phyloP scores from a whole-genome alignment of 2,888 invertebrate species.

The Podabrus alpinus region DNA sequence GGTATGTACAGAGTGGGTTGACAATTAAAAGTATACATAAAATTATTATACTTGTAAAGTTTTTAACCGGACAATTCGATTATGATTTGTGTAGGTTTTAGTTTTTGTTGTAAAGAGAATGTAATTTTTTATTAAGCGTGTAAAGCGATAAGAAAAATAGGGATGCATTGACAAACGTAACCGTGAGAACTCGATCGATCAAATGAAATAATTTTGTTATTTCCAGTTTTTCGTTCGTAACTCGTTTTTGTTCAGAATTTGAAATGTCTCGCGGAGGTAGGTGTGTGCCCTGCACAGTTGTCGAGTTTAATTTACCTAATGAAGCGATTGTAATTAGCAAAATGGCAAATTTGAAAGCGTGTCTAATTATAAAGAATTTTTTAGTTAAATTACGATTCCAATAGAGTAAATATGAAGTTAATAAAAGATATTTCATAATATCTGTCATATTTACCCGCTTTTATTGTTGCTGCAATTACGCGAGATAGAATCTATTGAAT shows the following conservation, averaged over 20 bases:
- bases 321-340: conserved; percentile 10
- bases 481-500: conserved; percentile 25
- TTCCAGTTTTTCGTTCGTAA: background rate
- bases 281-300: conserved; percentile 8
- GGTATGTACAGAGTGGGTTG: conserved; percentile 9
- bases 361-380: background rate
- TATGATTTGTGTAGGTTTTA: conserved; percentile 10
- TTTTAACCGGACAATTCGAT: conserved; percentile 12
- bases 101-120: conserved; percentile 11
- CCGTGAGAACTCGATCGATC: background rate
- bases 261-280: background rate
- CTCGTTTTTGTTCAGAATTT: background rate
- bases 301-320: conserved; percentile 10
- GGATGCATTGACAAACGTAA: background rate
- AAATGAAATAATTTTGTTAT: background rate
- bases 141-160: background rate
- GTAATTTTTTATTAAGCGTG: conserved; percentile 12
- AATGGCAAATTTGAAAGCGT: background rate
- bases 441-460: conserved; percentile 26
- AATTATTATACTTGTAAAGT: conserved; percentile 16
- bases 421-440: conserved; percentile 27
- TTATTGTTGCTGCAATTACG: conserved; percentile 24
- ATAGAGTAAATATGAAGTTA: conserved; percentile 13
- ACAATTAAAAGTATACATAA: conserved; percentile 15
- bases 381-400: background rate